Evolutionary conservation across 2,113 vertebrate genomes (phyloP), one percentile per base, ranked within the genome.

Genomic region (Alaudala cheleensis): DNA sequence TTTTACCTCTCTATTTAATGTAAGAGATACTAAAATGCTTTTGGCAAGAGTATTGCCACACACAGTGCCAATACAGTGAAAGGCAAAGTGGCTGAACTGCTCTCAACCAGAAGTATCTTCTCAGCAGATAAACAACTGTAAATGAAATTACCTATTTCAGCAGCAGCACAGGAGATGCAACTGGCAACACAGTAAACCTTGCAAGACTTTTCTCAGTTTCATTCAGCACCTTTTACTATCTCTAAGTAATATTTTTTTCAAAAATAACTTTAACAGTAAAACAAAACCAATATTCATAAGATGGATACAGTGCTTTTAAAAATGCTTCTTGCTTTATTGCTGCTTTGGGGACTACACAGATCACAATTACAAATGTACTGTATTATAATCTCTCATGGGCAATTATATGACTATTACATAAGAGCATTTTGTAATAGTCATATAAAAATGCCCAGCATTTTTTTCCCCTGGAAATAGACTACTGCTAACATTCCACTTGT

Each of bases 381-480:
- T 56, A 86, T 62, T 61, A 64, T n/a, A 94, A 67, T 79, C 44
- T 87, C 54, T 93, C 71, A 61, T 9, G 40, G 47, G 47, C 37
- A 96, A 92, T 92, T 62, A 93, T 74, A 65, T 54, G 33, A 73
- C 56, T 25, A 64, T 40, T 85, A 76, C 21, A 45, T 37, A 77
- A 72, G 23, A 93, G 58, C 37, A 83, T 60, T 76, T 88, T 89
- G n/a, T n/a, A n/a, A n/a, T n/a, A n/a, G n/a, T n/a, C n/a, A n/a
- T n/a, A n/a, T n/a, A n/a, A n/a, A n/a, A n/a, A n/a, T n/a, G n/a
- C n/a, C n/a, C n/a, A 93, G 58, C 37, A 83, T 60, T 76, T 88
- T 89, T 92, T 92, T 21, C 4, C 81, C 74, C 82, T 91, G 93
- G 90, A 93, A 92, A 97, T 21, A 92, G 72, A 73, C 78, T 88